Percentiles rank a stretch among this genome's conserved stretches.
Conservation (phyloP, 2,113 vertebrate species). For the Labrus mixtus region DNA sequence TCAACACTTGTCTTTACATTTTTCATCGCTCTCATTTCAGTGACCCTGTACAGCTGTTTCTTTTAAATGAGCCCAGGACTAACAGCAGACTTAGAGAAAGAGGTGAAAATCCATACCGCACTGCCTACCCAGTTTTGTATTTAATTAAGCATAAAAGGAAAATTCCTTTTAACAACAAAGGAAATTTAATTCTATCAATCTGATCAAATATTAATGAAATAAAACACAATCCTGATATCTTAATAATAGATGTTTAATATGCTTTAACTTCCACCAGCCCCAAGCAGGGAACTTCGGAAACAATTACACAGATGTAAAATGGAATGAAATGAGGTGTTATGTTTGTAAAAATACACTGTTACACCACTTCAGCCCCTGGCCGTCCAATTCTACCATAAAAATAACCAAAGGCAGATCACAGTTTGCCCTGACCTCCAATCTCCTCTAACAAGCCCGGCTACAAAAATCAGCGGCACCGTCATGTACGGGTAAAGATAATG, state of each 20-base stretch:
- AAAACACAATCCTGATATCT: constrained; percentile 17
- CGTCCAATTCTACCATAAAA: constrained; percentile 71
- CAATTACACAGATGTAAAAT: constrained; percentile 67
- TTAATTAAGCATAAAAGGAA: constrained; percentile 21
- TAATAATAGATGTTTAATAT: constrained; percentile 20
- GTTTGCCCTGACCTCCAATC: constrained; percentile 74
- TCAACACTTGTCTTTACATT: constrained; percentile 82
- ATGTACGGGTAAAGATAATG: constrained; percentile 96
- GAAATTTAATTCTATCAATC: background rate
- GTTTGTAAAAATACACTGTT: constrained; percentile 74
- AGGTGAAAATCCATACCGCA: constrained; percentile 61
- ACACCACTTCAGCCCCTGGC: constrained; percentile 47
- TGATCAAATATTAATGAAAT: background rate
- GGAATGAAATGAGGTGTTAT: constrained; percentile 70
- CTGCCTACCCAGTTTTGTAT: constrained; percentile 55
- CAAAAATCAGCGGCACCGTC: constrained; percentile 90
- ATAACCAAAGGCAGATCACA: constrained; percentile 65
- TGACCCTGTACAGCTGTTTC: constrained; percentile 75
- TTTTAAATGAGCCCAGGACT: constrained; percentile 80
- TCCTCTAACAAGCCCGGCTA: constrained; percentile 77
- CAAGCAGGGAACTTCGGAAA: constrained; percentile 57
- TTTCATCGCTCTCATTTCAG: constrained; percentile 76
- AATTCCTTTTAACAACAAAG: constrained; percentile 2
- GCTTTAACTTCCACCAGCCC: constrained; percentile 19
- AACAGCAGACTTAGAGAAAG: constrained; percentile 51